Percentiles rank a stretch among this genome's conserved stretches.
phyloP scores from a whole-genome alignment of 2,797 vertebrate species.

The Bovichtus variegatus region DNA sequence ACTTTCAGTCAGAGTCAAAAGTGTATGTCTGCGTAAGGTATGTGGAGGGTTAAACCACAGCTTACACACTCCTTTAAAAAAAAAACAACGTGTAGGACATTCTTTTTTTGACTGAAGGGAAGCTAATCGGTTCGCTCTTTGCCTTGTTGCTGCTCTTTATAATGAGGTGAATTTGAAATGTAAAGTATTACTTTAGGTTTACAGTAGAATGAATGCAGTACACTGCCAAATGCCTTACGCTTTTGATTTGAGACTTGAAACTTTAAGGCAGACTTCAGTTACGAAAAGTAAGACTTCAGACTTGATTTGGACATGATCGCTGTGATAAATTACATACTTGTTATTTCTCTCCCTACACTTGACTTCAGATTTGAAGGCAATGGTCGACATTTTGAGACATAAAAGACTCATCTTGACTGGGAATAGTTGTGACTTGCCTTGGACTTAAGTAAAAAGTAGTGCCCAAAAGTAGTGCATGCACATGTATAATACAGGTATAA shows the following conservation, averaged over 20 bases:
- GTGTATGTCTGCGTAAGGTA: slow-evolving; percentile 10
- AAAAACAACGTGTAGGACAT: not conserved
- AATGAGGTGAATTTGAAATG: not conserved
- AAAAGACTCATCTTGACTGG: not conserved
- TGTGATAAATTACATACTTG: not conserved
- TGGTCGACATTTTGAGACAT: not conserved
- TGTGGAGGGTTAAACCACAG: slow-evolving; percentile 7
- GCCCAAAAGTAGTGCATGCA: not conserved
- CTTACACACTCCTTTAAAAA: not conserved
- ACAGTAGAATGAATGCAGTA: not conserved
- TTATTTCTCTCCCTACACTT: not conserved
- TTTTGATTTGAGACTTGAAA: not conserved
- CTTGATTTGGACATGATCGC: not conserved
- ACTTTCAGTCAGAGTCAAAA: slow-evolving; percentile 31
- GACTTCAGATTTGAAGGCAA: not conserved
- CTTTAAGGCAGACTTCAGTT: not conserved
- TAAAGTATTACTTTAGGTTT: not conserved
- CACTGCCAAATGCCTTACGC: not conserved
- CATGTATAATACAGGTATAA: slow-evolving; percentile 11
- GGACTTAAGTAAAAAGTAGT: no score
- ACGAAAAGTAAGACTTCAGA: not conserved
- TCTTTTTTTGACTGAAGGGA: not conserved
- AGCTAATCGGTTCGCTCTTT: not conserved
- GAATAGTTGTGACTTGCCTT: not conserved
- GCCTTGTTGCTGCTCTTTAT: not conserved